A percentile compares a stretch with the other conserved stretches of the same genome.
phyloP scores from a whole-genome alignment of 2,113 vertebrate species.

The Pardalotus punctatus region DNA sequence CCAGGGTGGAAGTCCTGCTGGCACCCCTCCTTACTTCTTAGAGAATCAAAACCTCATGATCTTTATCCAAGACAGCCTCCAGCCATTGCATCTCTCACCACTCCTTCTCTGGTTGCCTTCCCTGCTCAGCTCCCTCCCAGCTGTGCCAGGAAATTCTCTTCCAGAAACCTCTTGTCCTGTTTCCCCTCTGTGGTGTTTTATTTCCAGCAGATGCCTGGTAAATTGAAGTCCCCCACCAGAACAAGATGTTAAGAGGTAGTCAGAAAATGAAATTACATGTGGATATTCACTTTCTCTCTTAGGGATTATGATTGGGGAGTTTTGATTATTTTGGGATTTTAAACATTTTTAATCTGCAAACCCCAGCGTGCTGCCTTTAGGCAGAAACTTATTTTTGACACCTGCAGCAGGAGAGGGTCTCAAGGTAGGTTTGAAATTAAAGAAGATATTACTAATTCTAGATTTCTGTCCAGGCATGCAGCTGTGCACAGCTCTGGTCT shows the following conservation, averaged over 20 bases:
- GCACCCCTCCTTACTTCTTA: background rate
- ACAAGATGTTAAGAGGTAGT: background rate
- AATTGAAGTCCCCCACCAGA: background rate
- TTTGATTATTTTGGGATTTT: background rate
- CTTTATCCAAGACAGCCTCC: background rate
- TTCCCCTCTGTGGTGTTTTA: background rate
- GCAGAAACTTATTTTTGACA: background rate
- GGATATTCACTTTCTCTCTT: background rate
- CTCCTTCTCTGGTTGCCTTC: background rate
- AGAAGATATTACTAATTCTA: background rate
- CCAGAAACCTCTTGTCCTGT: rapidly evolving
- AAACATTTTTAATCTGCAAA: background rate
- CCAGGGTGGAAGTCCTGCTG: background rate
- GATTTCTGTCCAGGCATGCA: background rate
- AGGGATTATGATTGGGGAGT: background rate
- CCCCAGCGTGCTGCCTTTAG: background rate
- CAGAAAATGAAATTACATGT: background rate
- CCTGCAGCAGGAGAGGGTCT: background rate
- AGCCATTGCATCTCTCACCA: background rate
- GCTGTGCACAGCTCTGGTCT: background rate
- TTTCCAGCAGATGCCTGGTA: background rate
- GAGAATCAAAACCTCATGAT: background rate
- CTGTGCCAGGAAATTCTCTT: background rate
- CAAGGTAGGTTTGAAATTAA: background rate
- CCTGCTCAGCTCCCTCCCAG: background rate